These are phyloP conservation scores for Procavia capensis DNA, from an alignment of 2,113 vertebrate genomes.

Conservation along the genomic window DNA sequence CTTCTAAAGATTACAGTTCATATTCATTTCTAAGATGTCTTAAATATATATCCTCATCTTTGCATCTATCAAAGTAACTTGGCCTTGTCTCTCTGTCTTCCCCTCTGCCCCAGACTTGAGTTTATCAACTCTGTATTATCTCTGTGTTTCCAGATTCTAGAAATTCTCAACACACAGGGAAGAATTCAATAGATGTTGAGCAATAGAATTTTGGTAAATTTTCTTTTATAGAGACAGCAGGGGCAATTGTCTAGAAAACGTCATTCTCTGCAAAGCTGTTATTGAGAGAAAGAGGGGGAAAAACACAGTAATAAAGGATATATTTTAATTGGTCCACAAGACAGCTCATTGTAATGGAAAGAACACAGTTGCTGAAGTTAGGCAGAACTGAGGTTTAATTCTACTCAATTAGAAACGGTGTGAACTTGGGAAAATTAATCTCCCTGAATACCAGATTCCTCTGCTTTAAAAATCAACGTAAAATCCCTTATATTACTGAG, in stretches of 20 bases:
- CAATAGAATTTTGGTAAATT: neutral
- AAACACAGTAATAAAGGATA: neutral
- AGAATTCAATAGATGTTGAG: neutral
- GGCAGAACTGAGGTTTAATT: neutral
- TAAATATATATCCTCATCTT: neutral
- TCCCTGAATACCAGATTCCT: neutral
- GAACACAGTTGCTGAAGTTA: neutral
- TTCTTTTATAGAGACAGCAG: neutral
- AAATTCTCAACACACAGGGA: neutral
- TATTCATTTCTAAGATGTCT: neutral
- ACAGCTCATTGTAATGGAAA: neutral
- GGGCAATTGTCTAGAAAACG: constrained; percentile 15
- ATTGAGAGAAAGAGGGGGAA: neutral
- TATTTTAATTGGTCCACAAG: neutral
- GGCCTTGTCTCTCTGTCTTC: neutral
- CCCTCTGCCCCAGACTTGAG: neutral
- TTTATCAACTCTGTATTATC: neutral
- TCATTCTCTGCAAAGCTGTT: constrained; percentile 12
- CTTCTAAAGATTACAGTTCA: neutral
- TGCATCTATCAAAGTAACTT: neutral
- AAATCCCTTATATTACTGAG: neutral
- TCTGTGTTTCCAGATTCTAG: neutral
- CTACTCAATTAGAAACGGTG: neutral
- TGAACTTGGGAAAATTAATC: neutral
- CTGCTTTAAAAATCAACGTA: neutral